These are phyloP conservation scores for Colostygia pectinataria DNA, from an alignment of 2,888 invertebrate genomes.

Conservation along the genomic window DNA sequence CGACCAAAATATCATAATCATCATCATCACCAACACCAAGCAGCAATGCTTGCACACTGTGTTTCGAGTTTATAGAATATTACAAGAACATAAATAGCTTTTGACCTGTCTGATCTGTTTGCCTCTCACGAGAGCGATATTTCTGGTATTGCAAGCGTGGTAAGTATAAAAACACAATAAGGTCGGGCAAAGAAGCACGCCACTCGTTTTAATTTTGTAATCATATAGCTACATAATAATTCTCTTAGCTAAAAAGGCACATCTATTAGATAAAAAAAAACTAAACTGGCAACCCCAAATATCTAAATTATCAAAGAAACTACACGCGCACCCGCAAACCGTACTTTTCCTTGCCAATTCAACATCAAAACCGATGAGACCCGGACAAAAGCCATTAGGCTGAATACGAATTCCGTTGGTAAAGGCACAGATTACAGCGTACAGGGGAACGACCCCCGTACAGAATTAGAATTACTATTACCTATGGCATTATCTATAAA, in stretches of 20 bases:
- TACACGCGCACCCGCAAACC: conserved; percentile 27
- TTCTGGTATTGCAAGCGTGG: too few species aligned
- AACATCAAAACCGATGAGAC: conserved; percentile 56
- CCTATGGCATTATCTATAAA: conserved; percentile 79
- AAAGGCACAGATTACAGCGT: conserved; percentile 43
- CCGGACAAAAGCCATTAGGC: conserved; percentile 69
- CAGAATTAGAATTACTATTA: conserved; percentile 72
- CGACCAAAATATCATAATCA: too few species aligned
- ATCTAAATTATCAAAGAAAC: conserved; percentile 25
- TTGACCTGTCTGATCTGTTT: too few species aligned
- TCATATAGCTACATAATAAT: too few species aligned
- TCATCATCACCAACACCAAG: too few species aligned
- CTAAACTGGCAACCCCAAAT: neutral
- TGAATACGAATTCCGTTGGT: conserved; percentile 72
- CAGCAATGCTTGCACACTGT: too few species aligned
- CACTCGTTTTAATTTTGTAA: too few species aligned
- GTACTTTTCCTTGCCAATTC: conserved; percentile 53
- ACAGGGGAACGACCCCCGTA: conserved; percentile 44
- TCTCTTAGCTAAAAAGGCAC: neutral
- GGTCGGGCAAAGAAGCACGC: too few species aligned
- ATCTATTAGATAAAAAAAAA: neutral
- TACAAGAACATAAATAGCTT: too few species aligned
- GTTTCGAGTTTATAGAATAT: too few species aligned
- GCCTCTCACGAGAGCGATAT: too few species aligned
- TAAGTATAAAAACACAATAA: too few species aligned